A percentile compares a stretch with the other conserved stretches of the same genome.
Evolutionary conservation across 2,888 invertebrate species (phyloP).

Genomic region (Tipula lateralis): DNA sequence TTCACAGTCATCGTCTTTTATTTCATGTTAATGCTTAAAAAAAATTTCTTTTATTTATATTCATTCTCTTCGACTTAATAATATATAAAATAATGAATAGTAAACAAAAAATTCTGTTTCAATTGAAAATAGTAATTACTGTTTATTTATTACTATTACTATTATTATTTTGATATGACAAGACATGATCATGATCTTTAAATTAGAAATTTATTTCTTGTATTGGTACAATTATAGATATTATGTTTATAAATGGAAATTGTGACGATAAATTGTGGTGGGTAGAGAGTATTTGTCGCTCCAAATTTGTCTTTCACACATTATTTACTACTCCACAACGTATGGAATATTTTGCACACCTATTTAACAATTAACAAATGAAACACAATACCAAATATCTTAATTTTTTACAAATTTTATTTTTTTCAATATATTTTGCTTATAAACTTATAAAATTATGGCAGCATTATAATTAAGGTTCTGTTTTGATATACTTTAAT

Average conservation of each 20-base stretch:
- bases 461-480: background rate
- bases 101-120: background rate
- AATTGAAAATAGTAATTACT: constrained; percentile 11
- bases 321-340: no score
- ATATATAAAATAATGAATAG: background rate
- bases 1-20: background rate
- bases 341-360: background rate
- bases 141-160: background rate
- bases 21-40: background rate
- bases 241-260: background rate
- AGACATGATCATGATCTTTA: constrained; percentile 13
- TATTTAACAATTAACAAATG: no score
- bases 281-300: background rate
- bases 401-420: constrained; percentile 3
- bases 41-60: constrained; percentile 1
- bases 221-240: background rate
- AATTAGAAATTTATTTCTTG: background rate
- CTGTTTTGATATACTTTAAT: background rate
- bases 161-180: background rate
- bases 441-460: constrained; percentile 1
- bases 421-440: background rate
- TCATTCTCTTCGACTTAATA: background rate
- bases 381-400: background rate
- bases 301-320: background rate
- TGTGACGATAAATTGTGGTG: background rate